Conservation (phyloP, 2,113 vertebrate genomes). For the Catharus bicknelli region DNA sequence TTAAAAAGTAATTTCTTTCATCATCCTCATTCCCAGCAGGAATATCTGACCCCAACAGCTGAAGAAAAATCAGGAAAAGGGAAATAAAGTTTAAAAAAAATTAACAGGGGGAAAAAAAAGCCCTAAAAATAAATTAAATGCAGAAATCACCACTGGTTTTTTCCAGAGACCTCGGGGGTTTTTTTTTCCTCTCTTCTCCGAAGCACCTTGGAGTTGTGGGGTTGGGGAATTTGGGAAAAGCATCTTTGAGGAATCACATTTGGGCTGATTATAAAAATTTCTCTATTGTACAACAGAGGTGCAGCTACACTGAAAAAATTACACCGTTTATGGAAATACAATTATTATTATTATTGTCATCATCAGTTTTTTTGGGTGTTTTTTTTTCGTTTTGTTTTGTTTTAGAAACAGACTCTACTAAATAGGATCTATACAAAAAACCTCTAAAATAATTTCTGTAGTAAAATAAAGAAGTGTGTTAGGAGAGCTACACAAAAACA, state of each 20-base stretch:
- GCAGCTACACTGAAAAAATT: conserved; percentile 85
- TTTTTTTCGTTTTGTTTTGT: conserved; percentile 29
- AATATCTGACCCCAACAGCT: background rate
- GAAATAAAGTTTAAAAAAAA: background rate
- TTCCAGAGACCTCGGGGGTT: conserved; percentile 25
- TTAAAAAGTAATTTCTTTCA: no score
- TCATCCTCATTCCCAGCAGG: background rate
- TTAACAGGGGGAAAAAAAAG: no score
- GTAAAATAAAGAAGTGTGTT: conserved; percentile 85
- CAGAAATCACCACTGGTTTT: conserved; percentile 35
- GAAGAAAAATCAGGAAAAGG: background rate
- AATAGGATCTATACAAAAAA: conserved; percentile 83
- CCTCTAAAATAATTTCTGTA: conserved; percentile 88
- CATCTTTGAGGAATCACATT: conserved; percentile 79
- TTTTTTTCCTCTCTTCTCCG: conserved; percentile 26
- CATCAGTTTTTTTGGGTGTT: background rate
- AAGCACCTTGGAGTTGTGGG: conserved; percentile 63
- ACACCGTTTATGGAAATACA: conserved; percentile 84
- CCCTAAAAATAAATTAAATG: conserved; percentile 35
- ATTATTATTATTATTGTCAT: background rate
- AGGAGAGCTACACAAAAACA: conserved; percentile 77
- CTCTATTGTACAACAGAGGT: conserved; percentile 83
- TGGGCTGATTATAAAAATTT: conserved; percentile 80
- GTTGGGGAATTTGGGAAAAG: background rate
- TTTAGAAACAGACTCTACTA: conserved; percentile 84